Base-by-base conservation (phyloP, 2,888 invertebrate species). In the Lithophane leautieri region DNA sequence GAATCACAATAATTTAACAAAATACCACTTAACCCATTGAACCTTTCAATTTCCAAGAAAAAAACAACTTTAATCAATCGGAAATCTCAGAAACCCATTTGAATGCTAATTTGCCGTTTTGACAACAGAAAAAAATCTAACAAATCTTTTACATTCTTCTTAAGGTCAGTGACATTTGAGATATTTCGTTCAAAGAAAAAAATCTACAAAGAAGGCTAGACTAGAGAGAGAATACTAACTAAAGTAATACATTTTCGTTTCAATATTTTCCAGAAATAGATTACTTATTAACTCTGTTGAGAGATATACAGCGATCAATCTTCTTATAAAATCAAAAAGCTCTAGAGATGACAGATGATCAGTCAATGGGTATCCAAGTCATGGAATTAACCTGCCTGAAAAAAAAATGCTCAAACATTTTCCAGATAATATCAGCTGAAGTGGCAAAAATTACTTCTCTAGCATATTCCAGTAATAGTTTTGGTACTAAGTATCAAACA, bases 41-140 rank as follows among this genome's bases (percentile, higher is more conserved):
- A 62, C 66, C 58, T 62, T 47, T 25, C 34, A 25, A 73, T 65
- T 65, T 71, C 44, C 50, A 52, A 69, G 22, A 44, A 78, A 75
- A 67, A 58, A 47, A 28, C n/a, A 34, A n/a, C 19, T 25, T 4
- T 62, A 69, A 71, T 63, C 47, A 69, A 75, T 73, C 16, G 44
- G 40, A n/a, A 61, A 76, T 72, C 47, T 63, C 25, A 76, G 73
- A 79, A 83, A 82, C n/a, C 66, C 47, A 83, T 78, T 73, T 62
- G 56, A 69, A 83, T 76, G 65, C 47, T 72, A 81, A 87, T 81
- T 79, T 62, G 22, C 25, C 19, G 68, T 70, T 58, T 78, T 73
- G 34, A 76, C 66, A 74, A 62, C 67, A 67, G 44, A 47, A 60
- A 76, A 74, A 79, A 74, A 66, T 62, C 16, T 69, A 73, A 47